A percentile compares a stretch with the other conserved stretches of the same genome.
These are phyloP conservation scores for Anguilla pacifica DNA, from an alignment of 2,797 vertebrate genomes.

Conservation along the genomic window DNA sequence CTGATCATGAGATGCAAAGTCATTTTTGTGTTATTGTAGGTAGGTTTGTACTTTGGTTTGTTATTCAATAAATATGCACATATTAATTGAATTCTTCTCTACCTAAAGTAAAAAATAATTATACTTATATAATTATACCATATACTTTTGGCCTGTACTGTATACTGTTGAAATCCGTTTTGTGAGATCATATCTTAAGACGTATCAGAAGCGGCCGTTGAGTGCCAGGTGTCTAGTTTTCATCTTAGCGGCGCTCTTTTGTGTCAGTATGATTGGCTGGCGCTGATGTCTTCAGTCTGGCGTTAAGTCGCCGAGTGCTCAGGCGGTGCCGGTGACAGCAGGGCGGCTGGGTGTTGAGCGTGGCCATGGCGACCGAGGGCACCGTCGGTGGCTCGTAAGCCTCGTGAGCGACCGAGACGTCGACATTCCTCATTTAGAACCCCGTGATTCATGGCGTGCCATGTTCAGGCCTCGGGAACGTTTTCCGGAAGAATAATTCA, in stretches of 20 bases:
- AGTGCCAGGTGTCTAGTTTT: neutral
- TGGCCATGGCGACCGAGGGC: neutral
- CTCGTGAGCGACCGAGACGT: neutral
- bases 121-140: no score
- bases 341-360: neutral
- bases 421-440: neutral
- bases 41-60: no score
- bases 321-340: neutral
- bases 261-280: neutral
- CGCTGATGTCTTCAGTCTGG: neutral
- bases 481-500: neutral
- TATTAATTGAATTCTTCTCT: no score
- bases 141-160: no score
- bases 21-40: no score
- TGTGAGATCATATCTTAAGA: no score
- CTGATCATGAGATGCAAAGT: no score
- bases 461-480: neutral
- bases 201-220: no score
- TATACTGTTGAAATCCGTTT: no score
- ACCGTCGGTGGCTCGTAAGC: neutral
- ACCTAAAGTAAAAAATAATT: no score
- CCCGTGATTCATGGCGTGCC: neutral
- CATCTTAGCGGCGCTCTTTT: neutral
- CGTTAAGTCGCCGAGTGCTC: neutral
- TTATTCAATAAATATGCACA: no score